phyloP scores from a whole-genome alignment of 2,113 vertebrate genomes.

The Tonatia bakeri region DNA sequence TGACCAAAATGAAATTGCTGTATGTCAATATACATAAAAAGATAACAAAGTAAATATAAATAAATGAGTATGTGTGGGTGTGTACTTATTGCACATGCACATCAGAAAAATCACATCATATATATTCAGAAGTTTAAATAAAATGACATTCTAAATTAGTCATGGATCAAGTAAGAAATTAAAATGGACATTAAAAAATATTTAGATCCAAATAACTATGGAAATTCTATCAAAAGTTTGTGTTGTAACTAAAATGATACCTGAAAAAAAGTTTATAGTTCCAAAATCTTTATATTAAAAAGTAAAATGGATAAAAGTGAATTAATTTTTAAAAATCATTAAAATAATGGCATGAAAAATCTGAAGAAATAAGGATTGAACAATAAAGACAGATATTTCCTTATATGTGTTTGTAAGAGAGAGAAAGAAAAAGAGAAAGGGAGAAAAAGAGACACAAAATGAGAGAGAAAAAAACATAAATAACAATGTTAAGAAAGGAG shows the following conservation, averaged over 20 bases:
- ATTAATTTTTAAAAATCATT: background rate
- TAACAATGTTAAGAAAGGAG: background rate
- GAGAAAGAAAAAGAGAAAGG: background rate
- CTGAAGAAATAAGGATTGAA: background rate
- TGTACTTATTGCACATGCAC: fast-evolving
- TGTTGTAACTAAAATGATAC: background rate
- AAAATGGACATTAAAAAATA: background rate
- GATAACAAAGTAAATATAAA: background rate
- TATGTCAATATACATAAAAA: background rate
- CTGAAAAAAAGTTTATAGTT: background rate
- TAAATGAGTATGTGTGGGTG: background rate
- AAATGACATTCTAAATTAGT: background rate
- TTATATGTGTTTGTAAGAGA: background rate
- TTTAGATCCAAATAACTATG: background rate
- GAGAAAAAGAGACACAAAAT: background rate
- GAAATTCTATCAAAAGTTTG: background rate
- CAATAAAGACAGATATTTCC: background rate
- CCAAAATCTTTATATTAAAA: background rate
- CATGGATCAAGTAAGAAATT: background rate
- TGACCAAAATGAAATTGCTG: background rate
- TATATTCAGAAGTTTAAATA: background rate
- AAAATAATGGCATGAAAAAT: background rate
- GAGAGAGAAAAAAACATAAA: background rate
- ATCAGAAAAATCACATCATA: background rate
- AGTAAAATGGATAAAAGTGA: background rate